Base-by-base conservation (phyloP, 1,140 invertebrate genomes). In the Hyphantria cunea region DNA sequence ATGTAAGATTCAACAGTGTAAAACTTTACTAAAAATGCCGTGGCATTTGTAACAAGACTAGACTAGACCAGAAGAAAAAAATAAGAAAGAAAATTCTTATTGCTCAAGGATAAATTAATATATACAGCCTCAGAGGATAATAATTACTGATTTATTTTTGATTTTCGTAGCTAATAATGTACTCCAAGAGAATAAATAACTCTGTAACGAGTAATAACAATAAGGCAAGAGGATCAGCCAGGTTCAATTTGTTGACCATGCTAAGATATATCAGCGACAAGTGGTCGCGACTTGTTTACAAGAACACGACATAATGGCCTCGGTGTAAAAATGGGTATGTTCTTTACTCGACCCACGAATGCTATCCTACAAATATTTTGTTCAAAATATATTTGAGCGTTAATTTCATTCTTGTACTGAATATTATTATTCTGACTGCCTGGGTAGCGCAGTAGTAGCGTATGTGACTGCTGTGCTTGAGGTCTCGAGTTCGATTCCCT, bases 231-330 rank as follows among this genome's bases (percentile, higher is more conserved):
- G 51, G 42, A 59, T 50, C 47, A 42, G 31, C 25, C 63, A 64
- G 71, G 61, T 73, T 73, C 70, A 74, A 72, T 72, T 70, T 60
- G 72, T 65, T 79, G 83, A 82, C 84, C 84, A 76, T 79, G 76
- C 67, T 59, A 71, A 86, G 84, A 87, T 86, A 87, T 86, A 86
- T 87, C 76, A 73, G 75, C 68, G 72, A 74, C 76, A 74, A 82
- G 72, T 76, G 75, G 68, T 69, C 77, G 66, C 75, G 72, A 84
- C 80, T 78, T 81, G 76, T 82, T 84, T 78, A 86, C 82, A 86
- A 86, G 82, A 81, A 79, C 77, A 71, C 77, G 70, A 78, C 73
- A 74, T 83, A 79, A 80, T 80, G 76, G 72, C 69, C 72, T 56
- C 51, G 17, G 61, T 65, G 70, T 78, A 71, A 79, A 77, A 76